Evolutionary conservation across 1,140 invertebrate genomes (phyloP).

Genomic region (Nephila pilipes): DNA sequence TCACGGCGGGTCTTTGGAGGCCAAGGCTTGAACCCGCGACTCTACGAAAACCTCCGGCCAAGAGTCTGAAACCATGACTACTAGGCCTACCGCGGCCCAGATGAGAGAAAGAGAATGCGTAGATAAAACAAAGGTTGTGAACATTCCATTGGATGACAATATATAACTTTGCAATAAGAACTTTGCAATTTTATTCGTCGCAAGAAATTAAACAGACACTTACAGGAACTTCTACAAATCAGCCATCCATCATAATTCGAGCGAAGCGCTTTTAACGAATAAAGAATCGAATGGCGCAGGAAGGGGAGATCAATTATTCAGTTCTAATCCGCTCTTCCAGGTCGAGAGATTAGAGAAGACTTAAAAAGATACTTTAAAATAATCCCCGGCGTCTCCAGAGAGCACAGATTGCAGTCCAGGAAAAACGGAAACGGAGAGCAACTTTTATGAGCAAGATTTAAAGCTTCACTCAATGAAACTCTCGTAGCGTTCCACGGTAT

Average conservation of each 20-base stretch:
- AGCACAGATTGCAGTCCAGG: constrained; percentile 7
- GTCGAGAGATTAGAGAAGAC: constrained; percentile 62
- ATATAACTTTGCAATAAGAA: too few relatives aligned
- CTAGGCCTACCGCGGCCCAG: too few relatives aligned
- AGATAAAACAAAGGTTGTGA: too few relatives aligned
- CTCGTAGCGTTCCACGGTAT: neutral
- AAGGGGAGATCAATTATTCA: constrained; percentile 64
- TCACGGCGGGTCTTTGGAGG: too few relatives aligned
- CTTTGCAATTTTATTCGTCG: too few relatives aligned
- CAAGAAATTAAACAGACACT: too few relatives aligned
- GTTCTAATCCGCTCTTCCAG: constrained; percentile 68
- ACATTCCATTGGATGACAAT: too few relatives aligned
- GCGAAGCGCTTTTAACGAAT: neutral
- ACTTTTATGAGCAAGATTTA: neutral
- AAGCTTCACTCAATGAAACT: neutral
- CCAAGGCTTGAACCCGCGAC: too few relatives aligned
- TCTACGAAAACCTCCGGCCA: too few relatives aligned
- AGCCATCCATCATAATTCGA: constrained; percentile 38
- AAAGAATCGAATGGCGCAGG: neutral
- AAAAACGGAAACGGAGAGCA: constrained; percentile 42
- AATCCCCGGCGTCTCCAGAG: constrained; percentile 51
- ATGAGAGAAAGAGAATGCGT: too few relatives aligned
- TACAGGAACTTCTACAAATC: neutral
- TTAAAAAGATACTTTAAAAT: constrained; percentile 72
- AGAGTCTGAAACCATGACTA: too few relatives aligned